phyloP scores from a whole-genome alignment of 2,797 vertebrate species.

The Microcaecilia unicolor region DNA sequence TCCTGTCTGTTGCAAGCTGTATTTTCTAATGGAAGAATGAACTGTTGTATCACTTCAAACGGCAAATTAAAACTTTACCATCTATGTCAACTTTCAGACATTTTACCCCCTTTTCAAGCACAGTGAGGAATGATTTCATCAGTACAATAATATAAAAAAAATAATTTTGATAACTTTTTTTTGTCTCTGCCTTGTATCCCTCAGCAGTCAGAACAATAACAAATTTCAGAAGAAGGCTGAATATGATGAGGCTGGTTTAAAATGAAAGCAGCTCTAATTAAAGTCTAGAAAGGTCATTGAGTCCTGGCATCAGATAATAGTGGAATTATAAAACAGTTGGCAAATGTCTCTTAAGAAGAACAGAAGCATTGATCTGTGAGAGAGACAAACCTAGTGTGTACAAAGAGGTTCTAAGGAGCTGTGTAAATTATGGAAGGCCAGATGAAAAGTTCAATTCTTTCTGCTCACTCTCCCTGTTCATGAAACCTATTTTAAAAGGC shows the following conservation, averaged over 20 bases:
- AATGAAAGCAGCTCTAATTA: slow-evolving; percentile 55
- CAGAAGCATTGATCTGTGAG: slow-evolving; percentile 22
- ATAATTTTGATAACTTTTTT: slow-evolving; percentile 43
- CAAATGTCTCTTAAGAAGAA: slow-evolving; percentile 37
- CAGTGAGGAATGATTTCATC: slow-evolving; percentile 31
- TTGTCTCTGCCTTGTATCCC: slow-evolving; percentile 30
- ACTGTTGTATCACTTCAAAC: no score
- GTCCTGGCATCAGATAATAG: slow-evolving; percentile 36
- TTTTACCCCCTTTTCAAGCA: no score
- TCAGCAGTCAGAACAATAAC: slow-evolving; percentile 31
- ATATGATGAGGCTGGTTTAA: slow-evolving; percentile 43
- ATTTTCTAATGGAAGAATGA: slow-evolving; percentile 7
- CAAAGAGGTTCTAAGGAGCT: no score
- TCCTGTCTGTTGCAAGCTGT: slow-evolving; percentile 5
- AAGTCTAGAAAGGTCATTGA: slow-evolving; percentile 46
- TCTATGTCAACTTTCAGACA: slow-evolving; percentile 13
- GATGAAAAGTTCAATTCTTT: no score
- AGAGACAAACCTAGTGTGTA: slow-evolving; percentile 14
- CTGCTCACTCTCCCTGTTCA: no score
- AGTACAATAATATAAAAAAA: slow-evolving; percentile 37
- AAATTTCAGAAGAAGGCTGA: slow-evolving; percentile 36
- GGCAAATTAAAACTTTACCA: no score
- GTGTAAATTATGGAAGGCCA: no score
- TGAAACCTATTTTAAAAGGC: no score
- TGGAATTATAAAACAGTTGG: slow-evolving; percentile 44